Percentiles rank a stretch among this genome's conserved stretches.
These are phyloP conservation scores for Astur gentilis DNA, from an alignment of 2,113 vertebrate species.

Conservation along the genomic window DNA sequence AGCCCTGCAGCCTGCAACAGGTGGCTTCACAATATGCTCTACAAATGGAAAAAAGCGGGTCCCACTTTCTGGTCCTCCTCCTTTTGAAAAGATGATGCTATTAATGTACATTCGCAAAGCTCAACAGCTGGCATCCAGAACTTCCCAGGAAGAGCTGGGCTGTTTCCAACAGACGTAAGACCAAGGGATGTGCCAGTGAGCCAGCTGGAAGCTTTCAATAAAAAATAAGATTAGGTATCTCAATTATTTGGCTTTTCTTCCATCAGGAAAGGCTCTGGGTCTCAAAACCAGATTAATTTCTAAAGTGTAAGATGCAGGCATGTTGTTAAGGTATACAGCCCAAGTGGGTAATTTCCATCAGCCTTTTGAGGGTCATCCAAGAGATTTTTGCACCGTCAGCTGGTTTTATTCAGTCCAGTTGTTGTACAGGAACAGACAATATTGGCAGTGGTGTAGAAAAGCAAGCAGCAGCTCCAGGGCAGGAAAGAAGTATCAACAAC, in stretches of 20 bases:
- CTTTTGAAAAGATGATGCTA: background rate
- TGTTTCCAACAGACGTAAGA: background rate
- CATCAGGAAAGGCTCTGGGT: background rate
- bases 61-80: background rate
- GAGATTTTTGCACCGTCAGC: background rate
- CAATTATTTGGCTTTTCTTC: background rate
- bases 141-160: background rate
- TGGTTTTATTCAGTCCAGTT: background rate
- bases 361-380: background rate
- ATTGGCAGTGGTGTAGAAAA: background rate
- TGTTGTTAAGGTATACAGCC: background rate
- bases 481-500: background rate
- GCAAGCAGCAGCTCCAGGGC: background rate
- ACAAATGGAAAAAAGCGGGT: background rate
- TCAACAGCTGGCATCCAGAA: constrained; percentile 21
- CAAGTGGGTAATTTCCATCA: background rate
- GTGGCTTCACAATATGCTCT: constrained; percentile 4
- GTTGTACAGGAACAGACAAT: background rate
- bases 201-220: background rate
- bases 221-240: background rate
- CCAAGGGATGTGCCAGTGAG: background rate
- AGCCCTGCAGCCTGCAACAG: background rate
- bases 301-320: accelerated
- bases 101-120: background rate
- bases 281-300: background rate